Evolutionary conservation across 2,113 vertebrate genomes (phyloP).

Genomic region (Sphyrna mokarran): DNA sequence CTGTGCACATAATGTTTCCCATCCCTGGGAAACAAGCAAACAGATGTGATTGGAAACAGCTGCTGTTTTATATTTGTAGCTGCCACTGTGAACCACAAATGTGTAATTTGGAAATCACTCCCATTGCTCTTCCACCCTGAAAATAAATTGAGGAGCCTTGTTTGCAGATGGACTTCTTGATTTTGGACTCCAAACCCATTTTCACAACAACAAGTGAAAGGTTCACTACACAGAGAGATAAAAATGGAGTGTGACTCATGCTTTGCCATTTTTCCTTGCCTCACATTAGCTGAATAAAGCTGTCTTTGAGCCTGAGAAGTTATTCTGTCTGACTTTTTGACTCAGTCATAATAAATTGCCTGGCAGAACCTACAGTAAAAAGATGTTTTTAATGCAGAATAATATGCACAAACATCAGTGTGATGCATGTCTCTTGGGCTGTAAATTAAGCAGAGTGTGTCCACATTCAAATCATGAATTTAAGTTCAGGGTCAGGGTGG

Average conservation of each 20-base stretch:
- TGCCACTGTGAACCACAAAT: no score
- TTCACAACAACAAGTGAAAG: neutral
- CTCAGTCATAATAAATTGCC: neutral
- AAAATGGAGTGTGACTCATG: neutral
- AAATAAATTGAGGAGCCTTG: no score
- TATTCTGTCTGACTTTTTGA: neutral
- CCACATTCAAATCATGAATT: neutral
- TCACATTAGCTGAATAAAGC: neutral
- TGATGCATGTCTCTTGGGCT: neutral
- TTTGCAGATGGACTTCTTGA: no score
- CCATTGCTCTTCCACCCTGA: neutral
- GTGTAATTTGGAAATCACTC: no score
- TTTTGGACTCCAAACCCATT: neutral
- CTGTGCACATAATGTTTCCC: no score
- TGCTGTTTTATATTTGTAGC: no score
- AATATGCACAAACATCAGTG: neutral
- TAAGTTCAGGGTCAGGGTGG: neutral
- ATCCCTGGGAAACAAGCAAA: no score
- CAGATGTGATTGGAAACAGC: no score
- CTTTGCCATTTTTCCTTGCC: neutral
- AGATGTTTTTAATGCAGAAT: neutral
- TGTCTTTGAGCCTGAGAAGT: neutral
- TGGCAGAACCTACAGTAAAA: neutral
- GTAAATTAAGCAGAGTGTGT: neutral
- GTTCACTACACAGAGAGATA: neutral